phyloP scores from a whole-genome alignment of 2,888 invertebrate species.

The Ormia ochracea region DNA sequence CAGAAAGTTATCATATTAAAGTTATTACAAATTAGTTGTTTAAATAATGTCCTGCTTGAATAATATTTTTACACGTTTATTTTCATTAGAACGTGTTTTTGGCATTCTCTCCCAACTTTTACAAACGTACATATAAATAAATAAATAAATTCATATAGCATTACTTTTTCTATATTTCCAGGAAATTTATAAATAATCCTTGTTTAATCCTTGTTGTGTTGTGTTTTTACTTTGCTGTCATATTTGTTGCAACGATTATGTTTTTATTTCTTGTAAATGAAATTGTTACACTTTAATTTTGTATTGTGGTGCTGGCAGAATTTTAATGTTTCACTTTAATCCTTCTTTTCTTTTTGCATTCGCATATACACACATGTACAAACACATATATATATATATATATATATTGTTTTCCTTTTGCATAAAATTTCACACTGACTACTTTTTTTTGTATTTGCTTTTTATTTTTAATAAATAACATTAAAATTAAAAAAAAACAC shows the following conservation, averaged over 20 bases:
- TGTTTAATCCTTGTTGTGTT: conserved; percentile 50
- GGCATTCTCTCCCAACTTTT: no score
- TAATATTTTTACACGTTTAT: no score
- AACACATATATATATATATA: neutral
- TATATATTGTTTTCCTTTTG: neutral
- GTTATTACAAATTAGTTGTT: no score
- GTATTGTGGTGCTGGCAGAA: neutral
- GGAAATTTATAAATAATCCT: conserved; percentile 39
- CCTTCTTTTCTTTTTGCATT: neutral
- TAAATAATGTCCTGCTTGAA: no score
- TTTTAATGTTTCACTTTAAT: neutral
- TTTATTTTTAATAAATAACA: no score
- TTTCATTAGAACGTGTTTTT: no score
- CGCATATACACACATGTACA: neutral
- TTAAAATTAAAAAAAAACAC: no score
- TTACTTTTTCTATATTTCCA: conserved; percentile 39
- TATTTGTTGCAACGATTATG: neutral
- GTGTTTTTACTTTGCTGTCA: conserved; percentile 15
- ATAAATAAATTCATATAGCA: neutral
- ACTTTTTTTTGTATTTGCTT: neutral
- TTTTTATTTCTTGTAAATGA: neutral
- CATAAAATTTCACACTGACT: neutral
- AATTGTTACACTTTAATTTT: neutral
- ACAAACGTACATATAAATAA: neutral
- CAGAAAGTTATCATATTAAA: no score